Percentiles rank a stretch among this genome's conserved stretches.
These are phyloP conservation scores for Stegodyphus mimosarum DNA, from an alignment of 1,140 invertebrate species.

Conservation along the genomic window DNA sequence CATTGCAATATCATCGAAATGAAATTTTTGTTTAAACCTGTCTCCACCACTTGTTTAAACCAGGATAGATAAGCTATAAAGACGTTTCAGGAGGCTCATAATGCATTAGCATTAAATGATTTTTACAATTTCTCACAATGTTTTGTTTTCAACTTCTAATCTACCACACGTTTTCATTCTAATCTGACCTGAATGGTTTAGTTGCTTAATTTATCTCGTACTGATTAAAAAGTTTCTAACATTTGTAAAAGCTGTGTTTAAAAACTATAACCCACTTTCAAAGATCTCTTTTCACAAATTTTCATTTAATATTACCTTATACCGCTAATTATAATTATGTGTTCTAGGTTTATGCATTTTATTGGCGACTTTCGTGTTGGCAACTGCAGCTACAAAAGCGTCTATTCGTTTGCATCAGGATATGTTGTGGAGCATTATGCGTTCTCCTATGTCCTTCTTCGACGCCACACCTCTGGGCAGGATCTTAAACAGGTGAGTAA, in stretches of 20 bases:
- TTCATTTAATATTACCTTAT: not conserved
- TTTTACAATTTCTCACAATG: no score
- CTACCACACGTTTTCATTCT: no score
- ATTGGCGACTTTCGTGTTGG: not conserved
- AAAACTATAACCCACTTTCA: not conserved
- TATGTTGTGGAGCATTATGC: conserved; percentile 80
- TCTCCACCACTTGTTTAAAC: no score
- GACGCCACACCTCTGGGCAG: conserved; percentile 76
- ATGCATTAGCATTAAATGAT: no score
- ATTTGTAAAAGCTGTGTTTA: not conserved
- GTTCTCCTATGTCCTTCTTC: conserved; percentile 76
- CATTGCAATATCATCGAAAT: no score
- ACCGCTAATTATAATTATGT: not conserved
- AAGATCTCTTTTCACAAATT: not conserved
- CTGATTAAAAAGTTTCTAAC: not conserved
- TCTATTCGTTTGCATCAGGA: conserved; percentile 72
- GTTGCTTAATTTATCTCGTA: no score
- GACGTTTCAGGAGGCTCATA: no score
- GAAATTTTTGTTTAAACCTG: no score
- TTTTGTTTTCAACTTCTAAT: no score
- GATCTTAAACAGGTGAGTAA: conserved; percentile 77
- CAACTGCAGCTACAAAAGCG: not conserved
- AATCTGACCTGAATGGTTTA: no score
- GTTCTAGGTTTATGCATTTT: not conserved
- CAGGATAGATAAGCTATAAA: no score